Conservation (phyloP, 2,797 vertebrate genomes). For the Crypturellus tataupa region DNA sequence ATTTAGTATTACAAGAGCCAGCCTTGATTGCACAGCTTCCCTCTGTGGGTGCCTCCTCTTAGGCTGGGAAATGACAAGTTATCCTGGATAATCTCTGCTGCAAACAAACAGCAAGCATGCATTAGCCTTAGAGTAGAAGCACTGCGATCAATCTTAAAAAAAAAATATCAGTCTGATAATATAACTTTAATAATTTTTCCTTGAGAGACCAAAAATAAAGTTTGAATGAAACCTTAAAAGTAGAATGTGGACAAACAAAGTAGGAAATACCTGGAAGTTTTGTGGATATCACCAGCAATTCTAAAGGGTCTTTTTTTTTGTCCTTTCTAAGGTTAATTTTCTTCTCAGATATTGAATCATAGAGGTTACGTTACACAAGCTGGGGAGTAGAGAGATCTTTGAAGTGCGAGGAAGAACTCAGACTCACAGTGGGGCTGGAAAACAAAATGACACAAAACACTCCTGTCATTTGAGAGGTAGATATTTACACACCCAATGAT, state of each 20-base stretch:
- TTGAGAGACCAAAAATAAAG: not conserved
- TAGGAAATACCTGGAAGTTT: not conserved
- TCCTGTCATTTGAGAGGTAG: too few relatives aligned
- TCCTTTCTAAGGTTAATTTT: not conserved
- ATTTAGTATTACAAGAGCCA: not conserved
- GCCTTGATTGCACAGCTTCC: not conserved
- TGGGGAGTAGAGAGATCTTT: not conserved
- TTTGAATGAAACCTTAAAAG: not conserved
- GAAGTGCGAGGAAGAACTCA: too few relatives aligned
- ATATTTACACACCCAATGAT: too few relatives aligned
- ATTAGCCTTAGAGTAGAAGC: not conserved
- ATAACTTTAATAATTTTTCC: not conserved
- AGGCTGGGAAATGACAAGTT: not conserved
- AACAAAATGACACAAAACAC: too few relatives aligned
- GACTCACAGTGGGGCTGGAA: too few relatives aligned
- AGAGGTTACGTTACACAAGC: not conserved
- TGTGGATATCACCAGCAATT: not conserved
- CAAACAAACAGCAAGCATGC: not conserved
- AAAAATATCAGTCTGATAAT: not conserved
- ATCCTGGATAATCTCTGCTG: not conserved
- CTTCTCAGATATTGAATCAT: not conserved
- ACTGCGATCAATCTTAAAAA: not conserved
- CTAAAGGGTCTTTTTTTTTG: not conserved
- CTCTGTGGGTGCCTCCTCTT: not conserved
- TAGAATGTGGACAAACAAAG: not conserved